Percentiles rank a stretch among this genome's conserved stretches.
Evolutionary conservation across 2,797 vertebrate genomes (phyloP).

Genomic region (Acipenser transmontanus): DNA sequence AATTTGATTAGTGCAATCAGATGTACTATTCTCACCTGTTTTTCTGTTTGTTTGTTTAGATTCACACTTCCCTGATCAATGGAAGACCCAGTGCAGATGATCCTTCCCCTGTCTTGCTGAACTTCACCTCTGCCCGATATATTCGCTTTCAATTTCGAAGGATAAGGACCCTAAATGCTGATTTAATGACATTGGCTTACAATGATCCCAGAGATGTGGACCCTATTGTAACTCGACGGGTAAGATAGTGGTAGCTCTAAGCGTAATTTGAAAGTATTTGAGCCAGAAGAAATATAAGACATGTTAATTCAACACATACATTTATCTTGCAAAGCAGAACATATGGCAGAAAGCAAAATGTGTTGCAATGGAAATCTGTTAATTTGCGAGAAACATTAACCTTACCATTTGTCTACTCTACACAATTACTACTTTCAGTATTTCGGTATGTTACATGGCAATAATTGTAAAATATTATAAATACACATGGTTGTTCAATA

Average conservation of each 20-base stretch:
- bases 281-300: neutral
- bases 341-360: constrained; percentile 34
- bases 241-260: constrained; percentile 44
- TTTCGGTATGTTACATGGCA: neutral
- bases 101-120: constrained; percentile 75
- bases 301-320: neutral
- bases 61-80: constrained; percentile 91
- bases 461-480: no score
- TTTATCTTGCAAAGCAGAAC: constrained; percentile 7
- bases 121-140: constrained; percentile 88
- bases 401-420: constrained; percentile 10
- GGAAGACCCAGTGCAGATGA: constrained; percentile 90
- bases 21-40: constrained; percentile 22
- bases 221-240: constrained; percentile 86
- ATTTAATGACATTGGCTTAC: constrained; percentile 88
- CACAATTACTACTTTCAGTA: constrained; percentile 5
- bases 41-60: constrained; percentile 52
- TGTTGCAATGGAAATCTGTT: constrained; percentile 27
- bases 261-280: no score
- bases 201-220: constrained; percentile 77
- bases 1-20: neutral
- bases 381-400: constrained; percentile 16
- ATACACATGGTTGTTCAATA: no score
- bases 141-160: constrained; percentile 85
- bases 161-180: constrained; percentile 89